These are phyloP conservation scores for Drosophila carrolli DNA, from an alignment of 1,140 invertebrate genomes.

Conservation along the genomic window DNA sequence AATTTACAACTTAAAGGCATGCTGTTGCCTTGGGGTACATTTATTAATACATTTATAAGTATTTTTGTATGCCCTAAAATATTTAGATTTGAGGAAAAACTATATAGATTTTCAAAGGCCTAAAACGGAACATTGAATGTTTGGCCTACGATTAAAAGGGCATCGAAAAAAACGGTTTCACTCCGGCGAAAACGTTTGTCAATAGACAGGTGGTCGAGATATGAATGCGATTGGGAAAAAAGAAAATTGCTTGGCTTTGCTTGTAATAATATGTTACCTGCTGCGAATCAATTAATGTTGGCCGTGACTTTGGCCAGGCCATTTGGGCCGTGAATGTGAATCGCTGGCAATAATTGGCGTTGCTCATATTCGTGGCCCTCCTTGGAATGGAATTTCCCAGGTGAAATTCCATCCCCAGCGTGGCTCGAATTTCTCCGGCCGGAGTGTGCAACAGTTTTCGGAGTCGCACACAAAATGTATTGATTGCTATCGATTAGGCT, in stretches of 20 bases:
- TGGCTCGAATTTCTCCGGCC: not conserved
- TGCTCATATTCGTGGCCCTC: no score
- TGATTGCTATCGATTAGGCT: slow-evolving; percentile 75
- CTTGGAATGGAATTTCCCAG: not conserved
- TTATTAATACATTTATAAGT: no score
- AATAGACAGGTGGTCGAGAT: slow-evolving; percentile 3
- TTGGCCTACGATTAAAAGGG: not conserved
- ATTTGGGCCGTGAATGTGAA: no score
- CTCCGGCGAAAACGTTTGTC: not conserved
- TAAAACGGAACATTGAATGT: not conserved
- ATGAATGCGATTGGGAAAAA: not conserved
- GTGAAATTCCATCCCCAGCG: not conserved
- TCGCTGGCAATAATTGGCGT: no score
- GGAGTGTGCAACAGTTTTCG: slow-evolving; percentile 42
- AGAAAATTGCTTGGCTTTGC: not conserved
- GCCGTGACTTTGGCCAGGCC: not conserved
- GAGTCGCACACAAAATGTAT: slow-evolving; percentile 52
- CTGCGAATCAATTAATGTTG: not conserved
- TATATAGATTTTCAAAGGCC: no score
- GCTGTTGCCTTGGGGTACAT: no score
- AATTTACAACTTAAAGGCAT: no score
- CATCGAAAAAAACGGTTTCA: not conserved
- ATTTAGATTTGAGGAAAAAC: no score
- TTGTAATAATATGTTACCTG: not conserved
- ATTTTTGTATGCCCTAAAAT: no score